Evolutionary conservation across 30 jellyfish, hydroid and myxozoan species (phyloP), one percentile per base, ranked within the genome.

Genomic region (Cassiopea xamachana): DNA sequence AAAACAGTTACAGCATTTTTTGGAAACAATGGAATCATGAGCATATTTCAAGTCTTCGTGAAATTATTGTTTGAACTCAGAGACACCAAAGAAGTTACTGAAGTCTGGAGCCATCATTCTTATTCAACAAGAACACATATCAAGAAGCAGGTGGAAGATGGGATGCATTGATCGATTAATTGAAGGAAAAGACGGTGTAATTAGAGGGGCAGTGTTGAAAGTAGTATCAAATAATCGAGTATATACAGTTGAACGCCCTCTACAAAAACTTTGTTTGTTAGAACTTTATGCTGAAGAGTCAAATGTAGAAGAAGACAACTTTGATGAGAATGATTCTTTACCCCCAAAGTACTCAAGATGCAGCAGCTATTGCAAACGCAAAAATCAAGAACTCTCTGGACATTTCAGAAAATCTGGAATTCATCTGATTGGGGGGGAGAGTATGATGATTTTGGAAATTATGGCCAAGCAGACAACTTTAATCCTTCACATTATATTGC

Each of bases 11-110:
- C 67, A 81, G 69, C 80, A 64, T 39, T 64, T 27, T 58, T 81
- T 55, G 90, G 86, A 61, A 81, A 81, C 8, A 61, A 50, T 81
- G 87, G 90, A 81, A 58, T 48, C 73, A 59, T 15, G 90, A 81
- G 62, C 60, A 55, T 51, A 15, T 50, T 44, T 13, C 81, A 14
- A 55, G 61, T 59, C 90, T 81, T 48, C 81, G 86, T 45, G 90
- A 81, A 6, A 58, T 79, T 84, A 55, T 55, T 55, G 27, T 19
- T n/a, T 17, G 84, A 75, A 44, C 84, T 17, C 84, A 48, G 7
- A 75, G 68, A 19, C 43, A 46, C 61, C 61, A 9, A 39, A 46
- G 84, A 75, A 75, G 4, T 10, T 17, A 46, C 13, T 75, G 7
- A 48, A 44, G 73, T 7, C 68, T n/a, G 68, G 84, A 19, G 61